phyloP scores from a whole-genome alignment of 92 coral and sea anemone species.

The Zoanthus sansibaricus region DNA sequence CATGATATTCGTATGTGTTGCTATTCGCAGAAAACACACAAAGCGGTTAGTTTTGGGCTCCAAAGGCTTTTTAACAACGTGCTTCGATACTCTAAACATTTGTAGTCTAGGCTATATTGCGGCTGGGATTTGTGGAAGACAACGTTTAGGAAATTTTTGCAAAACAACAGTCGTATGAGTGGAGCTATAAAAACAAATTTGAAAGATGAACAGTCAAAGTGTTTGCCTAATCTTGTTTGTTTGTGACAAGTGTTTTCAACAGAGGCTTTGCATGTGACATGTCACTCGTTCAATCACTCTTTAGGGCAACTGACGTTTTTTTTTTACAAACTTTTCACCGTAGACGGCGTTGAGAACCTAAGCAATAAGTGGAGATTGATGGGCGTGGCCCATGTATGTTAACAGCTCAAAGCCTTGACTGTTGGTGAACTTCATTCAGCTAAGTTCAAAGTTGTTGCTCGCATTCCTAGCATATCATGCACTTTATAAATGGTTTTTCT shows the following conservation, averaged over 20 bases:
- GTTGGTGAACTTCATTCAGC: not conserved
- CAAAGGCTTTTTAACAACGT: no score
- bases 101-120: no score
- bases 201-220: not conserved
- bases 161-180: no score
- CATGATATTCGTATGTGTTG: no score
- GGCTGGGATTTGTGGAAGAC: no score
- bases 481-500: not conserved
- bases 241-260: not conserved
- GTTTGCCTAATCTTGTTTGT: not conserved
- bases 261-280: not conserved
- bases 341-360: not conserved
- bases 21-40: no score
- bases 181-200: no score
- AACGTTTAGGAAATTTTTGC: no score
- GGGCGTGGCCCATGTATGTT: slow-evolving; percentile 6
- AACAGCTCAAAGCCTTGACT: not conserved
- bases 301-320: not conserved
- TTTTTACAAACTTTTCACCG: not conserved
- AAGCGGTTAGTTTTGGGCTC: no score
- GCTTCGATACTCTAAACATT: no score
- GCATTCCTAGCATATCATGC: not conserved
- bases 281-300: slow-evolving; percentile 14
- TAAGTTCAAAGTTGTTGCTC: not conserved
- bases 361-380: not conserved